phyloP scores from a whole-genome alignment of 2,797 vertebrate genomes.

The Protonibea diacanthus region DNA sequence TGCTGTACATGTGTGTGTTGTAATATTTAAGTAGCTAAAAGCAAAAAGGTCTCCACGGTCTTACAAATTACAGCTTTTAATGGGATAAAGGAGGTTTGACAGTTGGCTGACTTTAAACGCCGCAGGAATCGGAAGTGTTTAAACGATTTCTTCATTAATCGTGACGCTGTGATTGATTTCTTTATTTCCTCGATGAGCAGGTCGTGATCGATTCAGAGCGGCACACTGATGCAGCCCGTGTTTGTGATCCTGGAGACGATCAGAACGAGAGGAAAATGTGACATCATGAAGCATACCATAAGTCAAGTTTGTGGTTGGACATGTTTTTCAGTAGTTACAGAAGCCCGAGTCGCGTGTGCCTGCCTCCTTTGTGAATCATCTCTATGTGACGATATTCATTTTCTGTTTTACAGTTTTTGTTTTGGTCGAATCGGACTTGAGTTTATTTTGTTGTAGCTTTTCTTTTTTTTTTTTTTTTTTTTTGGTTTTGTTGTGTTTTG shows the following conservation, averaged over 20 bases:
- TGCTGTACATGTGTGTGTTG: conserved; percentile 44
- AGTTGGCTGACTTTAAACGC: conserved; percentile 56
- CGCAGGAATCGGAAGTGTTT: conserved; percentile 50
- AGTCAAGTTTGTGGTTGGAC: conserved; percentile 76
- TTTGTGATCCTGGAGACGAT: conserved; percentile 60
- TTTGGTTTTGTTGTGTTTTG: not conserved
- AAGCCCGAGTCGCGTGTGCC: conserved; percentile 74
- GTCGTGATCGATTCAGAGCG: conserved; percentile 29
- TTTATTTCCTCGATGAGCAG: conserved; percentile 25
- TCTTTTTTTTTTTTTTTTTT: conserved; percentile 2
- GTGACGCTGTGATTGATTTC: conserved; percentile 49
- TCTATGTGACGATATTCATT: conserved; percentile 66
- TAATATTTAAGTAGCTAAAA: conserved; percentile 51
- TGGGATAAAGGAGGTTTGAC: conserved; percentile 46
- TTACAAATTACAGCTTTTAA: conserved; percentile 43
- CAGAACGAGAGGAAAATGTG: conserved; percentile 81
- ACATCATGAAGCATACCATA: conserved; percentile 73
- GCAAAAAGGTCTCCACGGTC: conserved; percentile 41
- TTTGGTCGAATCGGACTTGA: conserved; percentile 41
- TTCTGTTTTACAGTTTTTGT: conserved; percentile 69
- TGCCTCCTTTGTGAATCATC: conserved; percentile 68
- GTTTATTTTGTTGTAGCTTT: conserved; percentile 35
- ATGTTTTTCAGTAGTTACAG: conserved; percentile 80
- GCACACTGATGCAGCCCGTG: conserved; percentile 26
- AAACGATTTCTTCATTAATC: conserved; percentile 17